Evolutionary conservation across 2,888 invertebrate genomes (phyloP).

Genomic region (Nomada fabriciana): DNA sequence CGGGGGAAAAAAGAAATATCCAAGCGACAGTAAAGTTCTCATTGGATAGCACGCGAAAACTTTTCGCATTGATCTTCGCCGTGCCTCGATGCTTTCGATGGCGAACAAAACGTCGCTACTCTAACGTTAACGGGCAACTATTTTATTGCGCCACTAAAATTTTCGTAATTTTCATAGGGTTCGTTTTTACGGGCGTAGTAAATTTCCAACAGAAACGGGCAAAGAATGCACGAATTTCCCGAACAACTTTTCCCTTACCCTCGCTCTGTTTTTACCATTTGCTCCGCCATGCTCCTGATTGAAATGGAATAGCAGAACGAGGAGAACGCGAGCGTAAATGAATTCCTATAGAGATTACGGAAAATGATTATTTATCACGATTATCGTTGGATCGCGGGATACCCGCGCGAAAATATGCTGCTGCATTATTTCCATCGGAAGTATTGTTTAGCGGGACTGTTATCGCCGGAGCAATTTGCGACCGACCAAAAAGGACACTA

Average conservation of each 20-base stretch:
- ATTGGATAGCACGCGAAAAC: slow-evolving; percentile 15
- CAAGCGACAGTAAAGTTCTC: slow-evolving; percentile 8
- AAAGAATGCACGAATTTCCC: background rate
- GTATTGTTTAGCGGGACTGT: background rate
- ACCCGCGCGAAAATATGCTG: slow-evolving; percentile 1
- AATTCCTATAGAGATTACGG: slow-evolving; percentile 13
- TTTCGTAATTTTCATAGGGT: slow-evolving; percentile 9
- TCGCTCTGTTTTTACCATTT: background rate
- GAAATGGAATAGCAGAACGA: background rate
- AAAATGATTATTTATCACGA: background rate
- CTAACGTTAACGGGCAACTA: slow-evolving; percentile 1
- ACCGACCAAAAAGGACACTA: background rate
- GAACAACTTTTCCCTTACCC: background rate
- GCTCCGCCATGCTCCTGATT: background rate
- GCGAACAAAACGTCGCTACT: background rate
- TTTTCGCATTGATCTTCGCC: slow-evolving; percentile 29
- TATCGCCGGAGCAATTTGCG: background rate
- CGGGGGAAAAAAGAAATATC: background rate
- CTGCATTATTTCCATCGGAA: slow-evolving; percentile 4
- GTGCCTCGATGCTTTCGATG: slow-evolving; percentile 5
- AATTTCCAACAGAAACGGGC: background rate
- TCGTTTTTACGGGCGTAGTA: background rate
- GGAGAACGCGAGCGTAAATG: background rate
- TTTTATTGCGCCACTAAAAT: slow-evolving; percentile 23
- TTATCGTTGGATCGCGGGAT: background rate